Evolutionary conservation across 2,797 vertebrate genomes (phyloP).

Genomic region (Peromyscus aztecus): DNA sequence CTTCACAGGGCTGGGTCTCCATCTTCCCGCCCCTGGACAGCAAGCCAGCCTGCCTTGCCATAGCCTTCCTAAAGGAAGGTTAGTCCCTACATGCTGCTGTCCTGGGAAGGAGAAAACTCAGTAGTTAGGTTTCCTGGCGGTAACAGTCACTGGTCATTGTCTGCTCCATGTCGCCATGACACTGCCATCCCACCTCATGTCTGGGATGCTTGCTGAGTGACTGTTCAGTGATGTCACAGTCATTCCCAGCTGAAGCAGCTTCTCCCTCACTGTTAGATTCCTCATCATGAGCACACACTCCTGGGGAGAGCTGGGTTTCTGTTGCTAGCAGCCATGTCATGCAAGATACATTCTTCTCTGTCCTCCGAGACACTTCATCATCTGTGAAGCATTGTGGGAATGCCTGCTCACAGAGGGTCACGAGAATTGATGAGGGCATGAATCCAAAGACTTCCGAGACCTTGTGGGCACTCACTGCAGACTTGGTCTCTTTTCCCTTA

Average conservation of each 20-base stretch:
- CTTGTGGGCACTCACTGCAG: fast-evolving
- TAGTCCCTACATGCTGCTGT: background rate
- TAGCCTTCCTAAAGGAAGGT: background rate
- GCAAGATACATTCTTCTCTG: background rate
- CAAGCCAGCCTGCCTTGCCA: background rate
- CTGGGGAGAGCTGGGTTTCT: conserved; percentile 25
- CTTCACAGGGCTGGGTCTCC: background rate
- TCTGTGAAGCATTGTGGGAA: background rate
- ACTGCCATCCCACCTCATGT: background rate
- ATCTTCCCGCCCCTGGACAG: background rate
- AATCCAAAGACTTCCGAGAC: background rate
- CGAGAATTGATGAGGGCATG: background rate
- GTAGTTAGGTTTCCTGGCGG: background rate
- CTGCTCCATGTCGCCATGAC: background rate
- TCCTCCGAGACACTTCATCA: background rate
- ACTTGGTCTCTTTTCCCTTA: background rate
- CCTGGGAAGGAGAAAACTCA: background rate
- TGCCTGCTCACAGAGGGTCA: background rate
- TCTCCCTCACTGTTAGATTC: background rate
- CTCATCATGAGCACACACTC: background rate
- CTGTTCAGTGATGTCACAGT: background rate
- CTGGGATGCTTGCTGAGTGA: conserved; percentile 47
- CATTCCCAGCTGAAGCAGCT: background rate
- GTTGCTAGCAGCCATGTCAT: background rate
- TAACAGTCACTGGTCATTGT: background rate